Evolutionary conservation across 2,113 vertebrate genomes (phyloP), one percentile per base, ranked within the genome.

Genomic region (Panurus biarmicus): DNA sequence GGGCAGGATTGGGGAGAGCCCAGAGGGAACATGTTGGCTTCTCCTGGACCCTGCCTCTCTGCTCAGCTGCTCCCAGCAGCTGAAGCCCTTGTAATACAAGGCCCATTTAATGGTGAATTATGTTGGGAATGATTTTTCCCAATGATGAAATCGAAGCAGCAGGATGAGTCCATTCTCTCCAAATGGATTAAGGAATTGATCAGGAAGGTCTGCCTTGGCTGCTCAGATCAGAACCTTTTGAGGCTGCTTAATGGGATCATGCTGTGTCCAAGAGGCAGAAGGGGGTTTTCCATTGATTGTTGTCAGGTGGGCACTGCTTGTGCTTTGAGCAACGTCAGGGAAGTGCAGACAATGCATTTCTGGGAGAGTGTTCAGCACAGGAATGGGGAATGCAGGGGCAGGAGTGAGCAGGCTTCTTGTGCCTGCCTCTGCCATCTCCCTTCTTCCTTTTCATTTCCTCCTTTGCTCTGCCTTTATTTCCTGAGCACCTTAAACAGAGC

Each of bases 81-180:
- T 85, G 80, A 93, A 79, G 66, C 47, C 62, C 71, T 54, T 91
- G 75, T 94, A 53, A 2, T 70, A 94, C 90, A 91, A 72, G 92
- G 67, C 81, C 92, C 85, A 91, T 96, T 13, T 83, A 87, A 96
- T 70, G 94, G 92, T 91, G 90, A 95, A 90, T 96, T 96, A 94
- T 9, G 71, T 56, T 19, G 50, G 85, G 70, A 85, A 85, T 53
- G 85, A 24, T 93, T 94, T 87, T 83, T 31, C 61, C 73, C 12
- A 65, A 31, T 75, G 0, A n/a, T n/a, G n/a, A n/a, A n/a, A n/a
- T n/a, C n/a, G 66, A 33, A 89, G 40, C 51, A 91, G 72, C 51
- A 24, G 61, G 57, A 56, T 40, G 57, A 85, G 66, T 19, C 61
- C 66, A 56, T 89, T 95, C 90, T 91, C 71, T 85, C 31, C 16